These are phyloP conservation scores for Noturus placidus DNA, from an alignment of 2,113 vertebrate species.

Conservation along the genomic window DNA sequence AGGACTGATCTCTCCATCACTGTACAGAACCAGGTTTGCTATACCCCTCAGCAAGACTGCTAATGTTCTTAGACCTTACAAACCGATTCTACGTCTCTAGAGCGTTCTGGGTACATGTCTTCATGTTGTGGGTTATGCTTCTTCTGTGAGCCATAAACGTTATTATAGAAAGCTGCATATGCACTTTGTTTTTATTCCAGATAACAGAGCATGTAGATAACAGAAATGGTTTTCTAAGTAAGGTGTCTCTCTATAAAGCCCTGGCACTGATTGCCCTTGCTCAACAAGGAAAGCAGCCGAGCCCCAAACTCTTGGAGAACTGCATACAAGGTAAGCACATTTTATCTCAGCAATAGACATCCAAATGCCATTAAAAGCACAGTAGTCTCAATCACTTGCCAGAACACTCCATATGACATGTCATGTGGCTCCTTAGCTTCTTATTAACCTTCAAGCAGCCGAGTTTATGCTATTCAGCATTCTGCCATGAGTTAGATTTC, in stretches of 20 bases:
- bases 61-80: neutral
- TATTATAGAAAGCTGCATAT: neutral
- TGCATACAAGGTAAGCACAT: slow-evolving; percentile 71
- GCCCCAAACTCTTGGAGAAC: slow-evolving; percentile 73
- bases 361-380: slow-evolving; percentile 55
- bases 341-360: slow-evolving; percentile 35
- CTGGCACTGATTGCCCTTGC: slow-evolving; percentile 74
- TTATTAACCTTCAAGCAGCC: neutral
- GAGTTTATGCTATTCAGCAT: slow-evolving; percentile 8
- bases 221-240: slow-evolving; percentile 70
- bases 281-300: slow-evolving; percentile 77
- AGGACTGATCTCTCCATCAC: slow-evolving; percentile 66
- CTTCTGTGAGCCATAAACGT: neutral
- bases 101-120: neutral
- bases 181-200: slow-evolving; percentile 58
- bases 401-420: slow-evolving; percentile 15
- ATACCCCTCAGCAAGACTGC: neutral
- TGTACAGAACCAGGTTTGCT: slow-evolving; percentile 70
- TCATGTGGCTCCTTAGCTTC: slow-evolving; percentile 5
- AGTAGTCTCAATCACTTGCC: slow-evolving; percentile 9
- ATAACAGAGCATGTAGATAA: slow-evolving; percentile 71
- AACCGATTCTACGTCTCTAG: neutral
- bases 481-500: neutral
- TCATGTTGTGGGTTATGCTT: neutral
- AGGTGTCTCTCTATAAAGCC: slow-evolving; percentile 72